Percentiles rank a stretch among this genome's conserved stretches.
phyloP scores from a whole-genome alignment of 2,797 vertebrate genomes.

The Spheniscus humboldti region DNA sequence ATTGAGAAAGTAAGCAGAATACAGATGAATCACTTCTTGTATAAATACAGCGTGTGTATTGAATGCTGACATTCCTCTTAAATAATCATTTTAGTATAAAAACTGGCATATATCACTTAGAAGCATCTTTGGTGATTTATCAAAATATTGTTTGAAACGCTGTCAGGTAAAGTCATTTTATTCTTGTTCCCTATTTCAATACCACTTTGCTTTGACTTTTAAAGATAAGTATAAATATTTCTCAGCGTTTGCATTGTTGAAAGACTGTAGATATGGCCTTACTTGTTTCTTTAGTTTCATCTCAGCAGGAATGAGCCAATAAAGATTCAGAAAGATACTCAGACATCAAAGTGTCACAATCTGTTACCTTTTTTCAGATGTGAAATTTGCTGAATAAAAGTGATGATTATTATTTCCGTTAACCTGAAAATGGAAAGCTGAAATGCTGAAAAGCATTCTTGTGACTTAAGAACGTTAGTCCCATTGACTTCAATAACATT shows the following conservation, averaged over 20 bases:
- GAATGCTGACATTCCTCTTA: neutral
- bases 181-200: neutral
- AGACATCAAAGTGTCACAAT: fast-evolving
- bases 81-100: neutral
- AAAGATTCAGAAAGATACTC: neutral
- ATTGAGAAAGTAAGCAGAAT: neutral
- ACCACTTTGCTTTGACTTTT: neutral
- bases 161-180: neutral
- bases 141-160: neutral
- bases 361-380: neutral
- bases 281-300: neutral
- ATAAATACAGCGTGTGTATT: no score
- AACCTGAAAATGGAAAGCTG: no score
- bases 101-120: neutral
- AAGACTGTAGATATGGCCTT: neutral
- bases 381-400: neutral
- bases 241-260: neutral
- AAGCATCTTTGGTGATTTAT: neutral
- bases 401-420: neutral
- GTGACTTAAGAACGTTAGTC: neutral
- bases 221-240: neutral
- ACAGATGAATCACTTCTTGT: neutral
- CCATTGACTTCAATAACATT: neutral
- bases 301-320: neutral
- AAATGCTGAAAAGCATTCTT: neutral